Base-by-base conservation (phyloP, 1,140 invertebrate genomes). In the Megalopta genalis region DNA sequence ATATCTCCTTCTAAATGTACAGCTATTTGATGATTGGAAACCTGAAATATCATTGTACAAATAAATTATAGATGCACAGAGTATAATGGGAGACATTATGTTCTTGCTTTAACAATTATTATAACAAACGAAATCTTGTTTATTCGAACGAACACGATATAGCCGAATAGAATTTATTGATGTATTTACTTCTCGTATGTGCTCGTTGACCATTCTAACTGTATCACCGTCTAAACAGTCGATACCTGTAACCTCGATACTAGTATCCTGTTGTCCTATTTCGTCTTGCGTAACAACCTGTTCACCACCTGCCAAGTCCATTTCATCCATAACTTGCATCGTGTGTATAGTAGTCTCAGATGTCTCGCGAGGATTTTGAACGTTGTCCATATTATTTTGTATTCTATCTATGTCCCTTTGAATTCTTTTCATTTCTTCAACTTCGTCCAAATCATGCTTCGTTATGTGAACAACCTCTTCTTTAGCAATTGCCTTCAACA, bases 401-500 rank as follows among this genome's bases (percentile, higher is more conserved):
- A 91, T 87, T 57, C 72, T 82, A 76, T 81, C 67, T 9, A 91
- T 82, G 72, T 88, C 87, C 54, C 82, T 77, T 77, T 88, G 84
- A 62, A 91, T 89, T 76, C 77, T 82, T 25, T 82, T 84, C 81
- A 90, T 81, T 42, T 81, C 75, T 69, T 84, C 66, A 12, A 88
- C 81, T 32, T 86, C 84, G 21, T 87, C 77, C 2, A 90, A 77
- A 9, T 76, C 76, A 16, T 90, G 85, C 7, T 92, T 87, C 0
- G 84, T 66, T 52, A 91, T 90, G 21, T 80, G 79, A 14, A 88
- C 87, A 18, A 86, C 77, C 12, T 91, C 87, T n/a, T 90, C 82
- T 80, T 91, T 90, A 37, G 69, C 78, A 23, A 94, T 89, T 68
- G 92, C 90, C 49, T 94, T 94, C 16, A 94, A 80, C 90, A 95